These are phyloP conservation scores for Limnephilus marmoratus DNA, from an alignment of 2,888 invertebrate species.

Conservation along the genomic window DNA sequence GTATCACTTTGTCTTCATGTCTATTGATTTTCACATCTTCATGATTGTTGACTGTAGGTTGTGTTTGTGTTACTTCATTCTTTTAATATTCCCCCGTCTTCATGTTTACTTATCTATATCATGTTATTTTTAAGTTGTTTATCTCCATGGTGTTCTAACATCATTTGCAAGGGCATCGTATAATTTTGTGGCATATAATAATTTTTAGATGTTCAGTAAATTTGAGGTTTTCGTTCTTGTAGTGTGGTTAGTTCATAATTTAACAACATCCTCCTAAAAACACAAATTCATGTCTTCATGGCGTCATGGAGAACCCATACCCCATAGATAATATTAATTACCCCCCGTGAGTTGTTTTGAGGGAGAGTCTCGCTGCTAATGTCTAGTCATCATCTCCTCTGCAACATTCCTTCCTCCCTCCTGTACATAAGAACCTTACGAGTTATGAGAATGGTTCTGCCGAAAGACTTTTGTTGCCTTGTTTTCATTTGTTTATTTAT, in stretches of 20 bases:
- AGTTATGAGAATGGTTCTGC: background rate
- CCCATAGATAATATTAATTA: background rate
- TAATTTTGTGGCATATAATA: no score
- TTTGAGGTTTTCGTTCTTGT: no score
- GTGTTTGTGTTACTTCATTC: no score
- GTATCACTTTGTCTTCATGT: no score
- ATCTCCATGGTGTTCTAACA: no score
- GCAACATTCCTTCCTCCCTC: background rate
- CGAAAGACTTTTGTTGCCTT: background rate
- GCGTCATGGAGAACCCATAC: background rate
- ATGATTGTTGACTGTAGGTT: no score
- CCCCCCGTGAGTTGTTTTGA: background rate
- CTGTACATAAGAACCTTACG: background rate
- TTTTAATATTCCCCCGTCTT: no score
- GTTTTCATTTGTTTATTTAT: background rate
- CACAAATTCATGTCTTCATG: background rate
- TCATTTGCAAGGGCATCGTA: no score
- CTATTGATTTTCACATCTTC: no score
- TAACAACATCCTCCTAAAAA: background rate
- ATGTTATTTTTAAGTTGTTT: no score
- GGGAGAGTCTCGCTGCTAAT: background rate
- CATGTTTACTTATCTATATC: no score
- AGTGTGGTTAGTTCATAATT: background rate
- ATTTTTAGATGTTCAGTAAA: no score
- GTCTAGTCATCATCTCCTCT: background rate